Evolutionary conservation across 2,888 invertebrate genomes (phyloP), one percentile per base, ranked within the genome.

Genomic region (Sminthurides aquaticus): DNA sequence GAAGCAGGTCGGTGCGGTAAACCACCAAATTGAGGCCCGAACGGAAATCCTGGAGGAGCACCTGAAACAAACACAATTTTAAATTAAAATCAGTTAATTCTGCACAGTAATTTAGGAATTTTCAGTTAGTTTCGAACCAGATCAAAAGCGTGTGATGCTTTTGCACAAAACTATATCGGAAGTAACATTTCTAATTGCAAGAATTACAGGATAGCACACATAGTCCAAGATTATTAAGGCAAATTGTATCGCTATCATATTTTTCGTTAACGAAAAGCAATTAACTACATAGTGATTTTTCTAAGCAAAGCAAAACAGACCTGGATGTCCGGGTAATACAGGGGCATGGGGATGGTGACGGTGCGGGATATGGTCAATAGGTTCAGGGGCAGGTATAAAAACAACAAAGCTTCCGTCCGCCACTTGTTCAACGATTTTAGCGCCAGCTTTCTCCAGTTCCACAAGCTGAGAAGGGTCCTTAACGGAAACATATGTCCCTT

Each of bases 321-420:
- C 64, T 65, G 60, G 26, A 43, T 65, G 64, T 65, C 60, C 60
- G 52, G 25, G 52, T 52, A 63, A 52, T 24, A 62, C 49, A 49
- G 56, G 57, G 27, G 62, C 56, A 56, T 55, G 62, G 28, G 62
- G 62, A 34, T 52, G 52, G 52, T 27, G 28, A 54, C 15, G 43
- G 43, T 34, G 8, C 43, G 43, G 43, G 43, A 34, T 11, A 11
- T 34, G 43, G 15, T 5, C 8, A 34, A 34, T 54, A 28, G 3
- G n/a, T n/a, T 49, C 20, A 15, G 3, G 64, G n/a, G 67, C 64
- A 24, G 74, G 74, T 34, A 73, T 67, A 28, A 72, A 71, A 28
- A 74, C 65, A 66, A 74, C 68, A 58, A 69, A 70, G 60, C 74
- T 74, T 25, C 72, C 71, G 65, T 74, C 74, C 48, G 69, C 71